Evolutionary conservation across 53 echinoderm and acorn worm species (phyloP), one percentile per base, ranked within the genome.

Genomic region (Paelopatides confundens): DNA sequence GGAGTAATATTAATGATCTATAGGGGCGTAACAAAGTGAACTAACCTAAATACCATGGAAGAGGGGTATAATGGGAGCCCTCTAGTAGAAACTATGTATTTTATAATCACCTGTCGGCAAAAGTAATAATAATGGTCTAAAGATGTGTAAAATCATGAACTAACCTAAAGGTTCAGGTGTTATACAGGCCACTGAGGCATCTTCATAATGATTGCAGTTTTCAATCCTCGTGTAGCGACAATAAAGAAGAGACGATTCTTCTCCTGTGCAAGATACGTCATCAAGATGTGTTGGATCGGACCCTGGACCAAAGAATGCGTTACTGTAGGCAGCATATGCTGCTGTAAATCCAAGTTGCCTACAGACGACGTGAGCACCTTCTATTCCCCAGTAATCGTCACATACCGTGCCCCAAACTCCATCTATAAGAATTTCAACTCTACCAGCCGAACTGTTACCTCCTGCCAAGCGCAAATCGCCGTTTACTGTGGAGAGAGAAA

Each of bases 341-440:
- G 51, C 86, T 32, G 17, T 46, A 52, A 64, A 90, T 24, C 90
- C 86, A 46, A 90, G 78, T 66, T 77, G 76, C 15, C 78, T 70
- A 65, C 90, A 90, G 31, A 90, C 86, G 6, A 90, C 90, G 24
- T 76, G 18, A 12, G 90, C 90, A 5, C 74, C 90, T 5, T 76
- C 86, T 2, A 51, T 47, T 37, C 37, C 77, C 90, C 90, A 90
- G 28, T 48, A 64, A 17, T 64, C 63, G 51, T 90, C 86, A 40
- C 90, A 90, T 62, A 90, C 52, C 5, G 90, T 86, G 2, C 90
- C 86, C 90, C 90, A 90, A 6, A 39, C 35, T 2, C 86, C 86
- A 11, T 86, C 86, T 46, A 86, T 63, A 23, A 76, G 63, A 63
- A 90, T 65, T 66, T 90, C 86, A 12, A 90, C 86, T 38, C 90